Conservation (phyloP, 2,797 vertebrate species). For the Enoplosus armatus region DNA sequence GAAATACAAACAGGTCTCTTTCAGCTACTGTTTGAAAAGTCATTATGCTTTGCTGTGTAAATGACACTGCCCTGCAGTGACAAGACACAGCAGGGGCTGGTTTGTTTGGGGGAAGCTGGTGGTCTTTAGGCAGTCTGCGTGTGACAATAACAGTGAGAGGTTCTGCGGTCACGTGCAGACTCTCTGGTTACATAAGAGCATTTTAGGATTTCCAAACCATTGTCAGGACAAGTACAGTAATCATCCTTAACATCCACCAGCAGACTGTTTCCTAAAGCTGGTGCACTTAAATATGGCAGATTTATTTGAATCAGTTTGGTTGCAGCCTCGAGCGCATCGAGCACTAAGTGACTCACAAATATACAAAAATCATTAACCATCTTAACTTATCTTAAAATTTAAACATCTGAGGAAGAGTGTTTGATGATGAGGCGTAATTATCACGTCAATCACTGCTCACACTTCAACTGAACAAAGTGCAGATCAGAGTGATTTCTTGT, state of each 20-base stretch:
- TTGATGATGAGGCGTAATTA: background rate
- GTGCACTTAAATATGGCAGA: conserved; percentile 17
- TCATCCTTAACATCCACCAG: conserved; percentile 62
- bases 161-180: conserved; percentile 51
- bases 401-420: background rate
- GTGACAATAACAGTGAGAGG: conserved; percentile 41
- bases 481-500: background rate
- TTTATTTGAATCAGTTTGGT: conserved; percentile 16
- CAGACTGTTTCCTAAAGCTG: conserved; percentile 63
- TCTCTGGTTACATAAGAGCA: conserved; percentile 70
- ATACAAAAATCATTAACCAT: too few species aligned
- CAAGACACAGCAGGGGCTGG: conserved; percentile 34
- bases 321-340: background rate
- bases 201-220: conserved; percentile 74
- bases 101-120: conserved; percentile 9
- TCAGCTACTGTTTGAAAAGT: conserved; percentile 25
- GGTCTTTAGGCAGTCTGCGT: conserved; percentile 24
- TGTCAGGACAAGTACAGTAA: conserved; percentile 66
- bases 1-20: conserved; percentile 25
- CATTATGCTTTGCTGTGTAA: conserved; percentile 28
- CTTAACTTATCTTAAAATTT: too few species aligned
- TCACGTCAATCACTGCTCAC: background rate
- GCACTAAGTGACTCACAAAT: background rate
- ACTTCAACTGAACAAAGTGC: background rate
- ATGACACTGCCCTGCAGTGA: conserved; percentile 23